These are phyloP conservation scores for Anomalospiza imberbis DNA, from an alignment of 2,797 vertebrate genomes.

Conservation along the genomic window DNA sequence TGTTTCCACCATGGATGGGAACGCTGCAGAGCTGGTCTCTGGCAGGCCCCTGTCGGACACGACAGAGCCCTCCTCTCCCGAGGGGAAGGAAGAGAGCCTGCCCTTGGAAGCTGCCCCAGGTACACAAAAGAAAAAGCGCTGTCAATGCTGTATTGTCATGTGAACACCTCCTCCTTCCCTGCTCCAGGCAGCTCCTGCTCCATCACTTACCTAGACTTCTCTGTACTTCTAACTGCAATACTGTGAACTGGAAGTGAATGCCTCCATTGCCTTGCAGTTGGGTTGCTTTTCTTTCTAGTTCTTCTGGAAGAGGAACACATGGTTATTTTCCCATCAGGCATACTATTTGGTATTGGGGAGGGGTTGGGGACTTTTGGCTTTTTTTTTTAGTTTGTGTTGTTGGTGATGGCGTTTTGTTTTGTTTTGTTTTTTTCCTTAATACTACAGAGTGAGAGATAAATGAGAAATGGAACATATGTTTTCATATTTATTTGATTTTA, in stretches of 20 bases:
- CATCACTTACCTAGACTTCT: slow-evolving; percentile 78
- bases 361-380: neutral
- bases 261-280: slow-evolving; percentile 79
- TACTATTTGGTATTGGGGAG: slow-evolving; percentile 14
- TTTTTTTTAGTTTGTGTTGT: neutral
- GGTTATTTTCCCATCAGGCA: slow-evolving; percentile 44
- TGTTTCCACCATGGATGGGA: slow-evolving; percentile 89
- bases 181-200: slow-evolving; percentile 78
- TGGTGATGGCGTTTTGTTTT: neutral
- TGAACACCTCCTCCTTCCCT: slow-evolving; percentile 81
- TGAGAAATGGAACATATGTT: slow-evolving; percentile 1
- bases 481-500: slow-evolving; percentile 63
- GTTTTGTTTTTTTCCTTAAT: neutral
- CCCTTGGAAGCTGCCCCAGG: slow-evolving; percentile 84
- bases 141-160: slow-evolving; percentile 99
- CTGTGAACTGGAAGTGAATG: slow-evolving; percentile 85
- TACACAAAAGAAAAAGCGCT: slow-evolving; percentile 94
- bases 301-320: slow-evolving; percentile 41
- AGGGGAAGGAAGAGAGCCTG: slow-evolving; percentile 90
- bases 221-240: slow-evolving; percentile 88
- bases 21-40: slow-evolving; percentile 93
- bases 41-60: slow-evolving; percentile 88
- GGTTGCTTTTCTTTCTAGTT: slow-evolving; percentile 75
- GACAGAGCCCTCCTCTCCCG: slow-evolving; percentile 92
- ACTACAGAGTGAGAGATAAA: slow-evolving; percentile 47